A percentile compares a stretch with the other conserved stretches of the same genome.
Evolutionary conservation across 2,113 vertebrate genomes (phyloP).

Genomic region (Antechinus flavipes): DNA sequence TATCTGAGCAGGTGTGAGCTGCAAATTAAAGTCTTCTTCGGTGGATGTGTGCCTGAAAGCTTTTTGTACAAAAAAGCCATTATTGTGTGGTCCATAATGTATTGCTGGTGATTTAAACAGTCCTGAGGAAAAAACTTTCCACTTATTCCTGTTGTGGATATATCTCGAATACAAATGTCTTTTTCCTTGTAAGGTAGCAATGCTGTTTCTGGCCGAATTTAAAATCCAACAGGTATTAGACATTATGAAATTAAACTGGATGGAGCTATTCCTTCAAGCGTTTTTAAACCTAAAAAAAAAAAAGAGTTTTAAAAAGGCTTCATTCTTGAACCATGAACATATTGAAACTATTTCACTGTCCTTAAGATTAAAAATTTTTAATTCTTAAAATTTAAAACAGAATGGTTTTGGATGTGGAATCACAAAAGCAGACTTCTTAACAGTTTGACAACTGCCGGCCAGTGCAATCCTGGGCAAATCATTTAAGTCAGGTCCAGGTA

Average conservation of each 20-base stretch:
- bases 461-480: neutral
- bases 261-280: constrained; percentile 46
- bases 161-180: constrained; percentile 79
- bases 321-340: constrained; percentile 42
- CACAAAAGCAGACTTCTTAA: neutral
- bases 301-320: constrained; percentile 57
- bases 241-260: constrained; percentile 78
- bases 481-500: no score
- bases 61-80: constrained; percentile 58
- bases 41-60: constrained; percentile 86
- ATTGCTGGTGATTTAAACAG: neutral
- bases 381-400: no score
- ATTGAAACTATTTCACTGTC: neutral
- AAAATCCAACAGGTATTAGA: constrained; percentile 84
- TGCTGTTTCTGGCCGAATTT: constrained; percentile 78
- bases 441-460: neutral
- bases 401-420: neutral
- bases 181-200: constrained; percentile 72
- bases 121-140: constrained; percentile 69
- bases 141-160: constrained; percentile 71
- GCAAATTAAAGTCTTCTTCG: constrained; percentile 88
- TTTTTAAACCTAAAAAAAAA: constrained; percentile 70
- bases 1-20: constrained; percentile 88
- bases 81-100: constrained; percentile 25
- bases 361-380: neutral